Evolutionary conservation across 2,113 vertebrate genomes (phyloP).

Genomic region (Dendrocopos noguchii): DNA sequence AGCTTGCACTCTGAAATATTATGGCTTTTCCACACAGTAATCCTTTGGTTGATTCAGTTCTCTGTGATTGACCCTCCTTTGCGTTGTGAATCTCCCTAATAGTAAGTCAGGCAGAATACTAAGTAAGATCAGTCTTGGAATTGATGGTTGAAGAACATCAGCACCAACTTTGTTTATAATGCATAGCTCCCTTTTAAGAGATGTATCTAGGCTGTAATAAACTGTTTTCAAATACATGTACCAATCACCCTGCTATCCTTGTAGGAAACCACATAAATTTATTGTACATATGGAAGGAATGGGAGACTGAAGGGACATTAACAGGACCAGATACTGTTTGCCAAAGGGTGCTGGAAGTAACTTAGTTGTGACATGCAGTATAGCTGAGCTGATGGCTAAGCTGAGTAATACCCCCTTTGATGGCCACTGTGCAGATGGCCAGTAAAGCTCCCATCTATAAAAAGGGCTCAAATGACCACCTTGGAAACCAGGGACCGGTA

Average conservation of each 20-base stretch:
- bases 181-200: background rate
- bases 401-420: background rate
- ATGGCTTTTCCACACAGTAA: background rate
- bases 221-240: background rate
- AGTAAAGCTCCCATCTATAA: background rate
- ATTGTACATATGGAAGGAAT: background rate
- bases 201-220: too few relatives aligned
- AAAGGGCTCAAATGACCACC: background rate
- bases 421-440: background rate
- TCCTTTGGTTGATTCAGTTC: background rate
- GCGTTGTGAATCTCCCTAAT: background rate
- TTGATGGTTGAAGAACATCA: background rate
- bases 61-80: background rate
- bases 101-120: background rate
- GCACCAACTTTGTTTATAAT: background rate
- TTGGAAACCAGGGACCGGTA: background rate
- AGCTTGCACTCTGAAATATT: background rate
- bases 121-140: background rate
- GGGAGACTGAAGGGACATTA: background rate
- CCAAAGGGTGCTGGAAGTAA: background rate
- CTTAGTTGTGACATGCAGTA: fast-evolving
- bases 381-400: background rate
- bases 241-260: background rate
- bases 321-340: background rate
- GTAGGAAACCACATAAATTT: background rate